These are phyloP conservation scores for Drosophila multiciliata DNA, from an alignment of 2,888 invertebrate species.

Conservation along the genomic window DNA sequence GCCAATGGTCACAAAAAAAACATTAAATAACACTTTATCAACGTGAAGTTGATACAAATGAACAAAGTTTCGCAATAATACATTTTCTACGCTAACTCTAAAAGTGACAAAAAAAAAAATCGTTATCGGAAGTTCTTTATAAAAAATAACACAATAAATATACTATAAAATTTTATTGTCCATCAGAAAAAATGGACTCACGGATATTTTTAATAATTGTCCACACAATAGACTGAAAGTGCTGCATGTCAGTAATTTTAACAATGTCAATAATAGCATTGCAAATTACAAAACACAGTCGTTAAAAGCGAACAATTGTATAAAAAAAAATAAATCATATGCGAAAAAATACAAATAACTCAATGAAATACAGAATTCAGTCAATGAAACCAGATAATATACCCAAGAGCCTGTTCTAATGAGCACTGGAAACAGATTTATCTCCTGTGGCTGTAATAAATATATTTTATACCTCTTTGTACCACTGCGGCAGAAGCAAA, in stretches of 20 bases:
- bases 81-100: neutral
- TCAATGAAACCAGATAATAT: conserved; percentile 28
- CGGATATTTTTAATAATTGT: neutral
- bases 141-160: neutral
- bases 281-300: neutral
- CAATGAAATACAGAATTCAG: conserved; percentile 10
- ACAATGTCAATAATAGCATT: neutral
- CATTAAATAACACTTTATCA: neutral
- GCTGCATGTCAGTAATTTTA: neutral
- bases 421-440: conserved; percentile 58
- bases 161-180: neutral
- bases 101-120: neutral
- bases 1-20: neutral
- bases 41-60: neutral
- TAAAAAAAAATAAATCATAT: conserved; percentile 4
- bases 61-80: neutral
- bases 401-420: conserved; percentile 43
- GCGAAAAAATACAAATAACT: conserved; percentile 11
- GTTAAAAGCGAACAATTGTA: neutral
- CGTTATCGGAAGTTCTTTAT: neutral
- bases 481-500: conserved; percentile 32
- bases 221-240: neutral
- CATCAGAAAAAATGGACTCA: neutral
- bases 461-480: conserved; percentile 14
- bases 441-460: conserved; percentile 24